Conservation (phyloP, 2,113 vertebrate species). For the Callocephalon fimbriatum region DNA sequence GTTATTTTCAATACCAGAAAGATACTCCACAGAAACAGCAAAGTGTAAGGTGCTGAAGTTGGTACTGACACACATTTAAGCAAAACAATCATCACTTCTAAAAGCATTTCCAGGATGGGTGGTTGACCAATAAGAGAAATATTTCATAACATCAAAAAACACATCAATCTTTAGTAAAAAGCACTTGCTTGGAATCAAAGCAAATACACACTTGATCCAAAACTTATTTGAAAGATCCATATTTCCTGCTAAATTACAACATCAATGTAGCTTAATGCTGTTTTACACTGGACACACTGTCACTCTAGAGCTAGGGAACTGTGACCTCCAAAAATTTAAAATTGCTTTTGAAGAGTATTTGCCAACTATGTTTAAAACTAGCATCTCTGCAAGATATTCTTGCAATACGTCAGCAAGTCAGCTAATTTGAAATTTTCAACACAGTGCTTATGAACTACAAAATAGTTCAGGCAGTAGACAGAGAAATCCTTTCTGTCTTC, state of each 20-base stretch:
- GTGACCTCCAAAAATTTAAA: neutral
- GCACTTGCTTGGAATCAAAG: neutral
- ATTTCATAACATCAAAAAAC: neutral
- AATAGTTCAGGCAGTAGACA: neutral
- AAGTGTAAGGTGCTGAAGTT: neutral
- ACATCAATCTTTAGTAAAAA: neutral
- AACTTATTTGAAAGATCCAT: neutral
- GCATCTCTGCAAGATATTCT: neutral
- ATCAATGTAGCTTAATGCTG: neutral
- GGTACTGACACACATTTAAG: neutral
- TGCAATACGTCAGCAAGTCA: neutral
- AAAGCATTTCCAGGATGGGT: neutral
- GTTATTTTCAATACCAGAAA: neutral
- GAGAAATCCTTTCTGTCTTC: neutral
- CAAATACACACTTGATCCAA: conserved; percentile 9
- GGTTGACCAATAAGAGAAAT: neutral
- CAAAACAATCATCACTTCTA: neutral
- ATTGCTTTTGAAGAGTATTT: neutral
- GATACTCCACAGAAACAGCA: neutral
- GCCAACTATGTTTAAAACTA: neutral
- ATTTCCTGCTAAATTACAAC: conserved; percentile 11
- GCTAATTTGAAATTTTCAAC: neutral
- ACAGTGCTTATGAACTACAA: neutral
- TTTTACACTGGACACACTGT: neutral
- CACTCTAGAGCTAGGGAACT: neutral